These are phyloP conservation scores for Crypturellus undulatus DNA, from an alignment of 2,113 vertebrate species.

Conservation along the genomic window DNA sequence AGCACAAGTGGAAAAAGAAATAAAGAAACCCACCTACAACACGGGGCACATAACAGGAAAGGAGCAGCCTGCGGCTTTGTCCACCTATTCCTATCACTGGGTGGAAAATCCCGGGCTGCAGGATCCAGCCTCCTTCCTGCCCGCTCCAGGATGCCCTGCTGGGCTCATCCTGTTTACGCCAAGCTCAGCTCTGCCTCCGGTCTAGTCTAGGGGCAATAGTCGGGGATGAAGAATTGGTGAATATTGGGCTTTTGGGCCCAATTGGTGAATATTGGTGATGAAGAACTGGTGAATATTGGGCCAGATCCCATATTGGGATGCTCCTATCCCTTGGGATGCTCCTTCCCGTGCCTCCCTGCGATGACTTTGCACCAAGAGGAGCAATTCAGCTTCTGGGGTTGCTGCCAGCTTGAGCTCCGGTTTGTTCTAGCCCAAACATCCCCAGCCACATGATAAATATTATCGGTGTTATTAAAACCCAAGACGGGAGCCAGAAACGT, in stretches of 20 bases:
- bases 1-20: not conserved
- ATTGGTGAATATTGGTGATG: not conserved
- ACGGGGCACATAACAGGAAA: slow-evolving; percentile 55
- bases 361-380: not conserved
- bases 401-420: not conserved
- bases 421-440: slow-evolving; percentile 3
- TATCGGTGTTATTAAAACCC: slow-evolving; percentile 62
- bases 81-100: not conserved
- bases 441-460: slow-evolving; percentile 42
- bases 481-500: slow-evolving; percentile 17
- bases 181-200: not conserved
- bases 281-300: not conserved
- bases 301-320: too few species aligned
- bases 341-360: not conserved
- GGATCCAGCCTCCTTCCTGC: slow-evolving; percentile 38
- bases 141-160: not conserved
- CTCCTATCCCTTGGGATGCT: not conserved
- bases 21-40: not conserved
- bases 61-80: not conserved
- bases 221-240: not conserved
- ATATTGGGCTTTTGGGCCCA: not conserved
- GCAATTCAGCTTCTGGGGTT: not conserved
- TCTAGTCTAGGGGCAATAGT: not conserved
- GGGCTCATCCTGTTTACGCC: slow-evolving; percentile 43
- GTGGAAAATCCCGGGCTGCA: slow-evolving; percentile 23